Conservation (phyloP, 2,113 vertebrate species). For the Nibea coibor region DNA sequence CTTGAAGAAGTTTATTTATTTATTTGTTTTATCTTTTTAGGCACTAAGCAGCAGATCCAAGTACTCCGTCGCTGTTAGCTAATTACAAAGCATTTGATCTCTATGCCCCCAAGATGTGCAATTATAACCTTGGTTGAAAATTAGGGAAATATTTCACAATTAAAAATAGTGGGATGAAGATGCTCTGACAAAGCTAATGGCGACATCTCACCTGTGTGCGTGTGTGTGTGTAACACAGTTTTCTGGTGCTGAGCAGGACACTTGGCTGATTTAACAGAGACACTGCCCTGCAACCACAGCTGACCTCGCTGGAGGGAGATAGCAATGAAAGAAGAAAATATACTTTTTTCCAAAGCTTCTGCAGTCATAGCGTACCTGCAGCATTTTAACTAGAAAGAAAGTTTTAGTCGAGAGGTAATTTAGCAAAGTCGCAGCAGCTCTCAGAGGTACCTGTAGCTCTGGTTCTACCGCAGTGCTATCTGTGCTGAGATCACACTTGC, state of each 20-base stretch:
- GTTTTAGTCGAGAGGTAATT: constrained; percentile 49
- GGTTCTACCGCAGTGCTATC: constrained; percentile 47
- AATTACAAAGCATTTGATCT: constrained; percentile 77
- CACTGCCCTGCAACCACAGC: constrained; percentile 52
- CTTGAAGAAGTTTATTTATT: constrained; percentile 78
- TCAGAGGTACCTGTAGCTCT: constrained; percentile 66
- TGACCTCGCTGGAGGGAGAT: constrained; percentile 69
- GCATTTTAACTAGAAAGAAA: constrained; percentile 62
- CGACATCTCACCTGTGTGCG: constrained; percentile 48
- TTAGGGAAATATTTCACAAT: constrained; percentile 82
- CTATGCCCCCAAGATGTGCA: constrained; percentile 80
- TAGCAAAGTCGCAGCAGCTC: constrained; percentile 43
- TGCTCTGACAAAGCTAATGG: constrained; percentile 76
- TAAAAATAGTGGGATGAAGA: constrained; percentile 74
- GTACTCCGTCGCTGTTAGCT: constrained; percentile 66
- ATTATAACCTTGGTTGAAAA: constrained; percentile 80
- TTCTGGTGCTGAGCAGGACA: constrained; percentile 28
- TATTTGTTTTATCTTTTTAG: constrained; percentile 72
- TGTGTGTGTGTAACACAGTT: constrained; percentile 27
- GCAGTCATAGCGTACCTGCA: constrained; percentile 27
- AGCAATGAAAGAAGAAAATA: constrained; percentile 32
- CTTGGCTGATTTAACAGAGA: constrained; percentile 56
- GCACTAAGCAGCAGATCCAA: constrained; percentile 56
- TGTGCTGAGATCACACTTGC: constrained; percentile 53
- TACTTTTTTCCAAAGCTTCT: constrained; percentile 47